A percentile compares a stretch with the other conserved stretches of the same genome.
phyloP scores from a whole-genome alignment of 1,140 invertebrate genomes.

The Drosophila punjabiensis region DNA sequence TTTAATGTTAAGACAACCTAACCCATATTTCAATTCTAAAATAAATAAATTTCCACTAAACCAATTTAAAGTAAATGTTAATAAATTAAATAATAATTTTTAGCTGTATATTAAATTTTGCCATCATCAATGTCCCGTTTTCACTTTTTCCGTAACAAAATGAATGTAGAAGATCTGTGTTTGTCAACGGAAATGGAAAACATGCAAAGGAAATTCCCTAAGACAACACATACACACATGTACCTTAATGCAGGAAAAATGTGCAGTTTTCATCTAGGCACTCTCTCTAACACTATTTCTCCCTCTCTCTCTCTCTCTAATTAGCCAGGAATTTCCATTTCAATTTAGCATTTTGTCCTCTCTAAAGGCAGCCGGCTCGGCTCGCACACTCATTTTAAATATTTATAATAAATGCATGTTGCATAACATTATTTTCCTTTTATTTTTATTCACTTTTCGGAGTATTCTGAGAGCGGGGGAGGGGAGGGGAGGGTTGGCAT shows the following conservation, averaged over 20 bases:
- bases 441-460: conserved; percentile 42
- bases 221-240: conserved; percentile 17
- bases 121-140: not conserved
- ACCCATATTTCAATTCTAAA: not conserved
- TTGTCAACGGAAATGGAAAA: conserved; percentile 65
- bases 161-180: conserved; percentile 7
- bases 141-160: conserved; percentile 54
- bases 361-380: not conserved
- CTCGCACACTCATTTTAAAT: conserved; percentile 25
- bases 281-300: not conserved
- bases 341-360: conserved; percentile 39
- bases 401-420: conserved; percentile 63
- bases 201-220: conserved; percentile 57
- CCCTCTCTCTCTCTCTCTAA: conserved; percentile 26
- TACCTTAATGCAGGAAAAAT: conserved; percentile 54
- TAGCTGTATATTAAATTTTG: not conserved
- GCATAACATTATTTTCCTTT: conserved; percentile 41
- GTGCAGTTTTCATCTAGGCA: conserved; percentile 35
- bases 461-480: not conserved
- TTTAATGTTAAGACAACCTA: no score
- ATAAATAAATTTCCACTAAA: not conserved
- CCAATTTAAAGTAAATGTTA: not conserved
- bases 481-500: not conserved
- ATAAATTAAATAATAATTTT: not conserved
- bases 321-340: conserved; percentile 57